Conservation (phyloP, 2,888 invertebrate genomes). For the Leptinotarsa rubiginosa region DNA sequence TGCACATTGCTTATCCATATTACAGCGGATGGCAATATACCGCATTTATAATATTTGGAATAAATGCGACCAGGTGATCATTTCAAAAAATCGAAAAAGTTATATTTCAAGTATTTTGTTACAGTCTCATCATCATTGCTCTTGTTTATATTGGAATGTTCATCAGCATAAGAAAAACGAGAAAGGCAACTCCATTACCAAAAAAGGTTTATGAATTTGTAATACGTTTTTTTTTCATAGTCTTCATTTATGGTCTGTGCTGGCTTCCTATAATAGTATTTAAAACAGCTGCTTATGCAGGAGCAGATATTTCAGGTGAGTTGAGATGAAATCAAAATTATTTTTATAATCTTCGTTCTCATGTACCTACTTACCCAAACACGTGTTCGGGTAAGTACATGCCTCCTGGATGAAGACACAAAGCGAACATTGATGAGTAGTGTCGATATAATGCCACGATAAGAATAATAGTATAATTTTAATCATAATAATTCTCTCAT, state of each 20-base stretch:
- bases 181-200: slow-evolving; percentile 71
- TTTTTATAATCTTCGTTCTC: too few species aligned
- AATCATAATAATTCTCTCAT: too few species aligned
- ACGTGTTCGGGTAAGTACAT: too few species aligned
- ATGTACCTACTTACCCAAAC: not conserved
- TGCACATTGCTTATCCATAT: slow-evolving; percentile 77
- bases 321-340: not conserved
- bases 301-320: slow-evolving; percentile 69
- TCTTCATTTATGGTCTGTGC: slow-evolving; percentile 76
- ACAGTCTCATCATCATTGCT: slow-evolving; percentile 71
- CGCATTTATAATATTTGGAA: slow-evolving; percentile 75
- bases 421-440: too few species aligned
- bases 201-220: slow-evolving; percentile 75
- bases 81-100: slow-evolving; percentile 24
- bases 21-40: slow-evolving; percentile 79
- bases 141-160: slow-evolving; percentile 74
- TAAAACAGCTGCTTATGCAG: slow-evolving; percentile 72
- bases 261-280: slow-evolving; percentile 78
- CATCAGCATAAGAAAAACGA: slow-evolving; percentile 73
- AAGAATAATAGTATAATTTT: too few species aligned
- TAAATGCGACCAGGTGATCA: slow-evolving; percentile 71
- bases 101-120: not conserved
- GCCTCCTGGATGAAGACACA: too few species aligned
- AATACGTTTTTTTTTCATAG: slow-evolving; percentile 77
- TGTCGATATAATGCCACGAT: too few species aligned